Evolutionary conservation across 2,888 invertebrate species (phyloP), one percentile per base, ranked within the genome.

Genomic region (Orchesella flavescens): DNA sequence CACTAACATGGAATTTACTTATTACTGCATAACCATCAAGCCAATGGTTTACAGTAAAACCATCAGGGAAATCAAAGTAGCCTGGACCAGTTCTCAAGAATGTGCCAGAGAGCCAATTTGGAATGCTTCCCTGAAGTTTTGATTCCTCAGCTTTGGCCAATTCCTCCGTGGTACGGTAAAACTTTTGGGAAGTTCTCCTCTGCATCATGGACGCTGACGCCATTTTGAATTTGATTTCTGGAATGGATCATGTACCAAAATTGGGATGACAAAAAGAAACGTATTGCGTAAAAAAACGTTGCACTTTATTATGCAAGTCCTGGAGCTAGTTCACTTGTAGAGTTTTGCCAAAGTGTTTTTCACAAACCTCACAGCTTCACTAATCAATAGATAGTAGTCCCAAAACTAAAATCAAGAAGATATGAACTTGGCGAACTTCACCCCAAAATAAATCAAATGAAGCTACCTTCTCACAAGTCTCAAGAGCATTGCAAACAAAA

Each of bases 131-230:
- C 46, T 74, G 23, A 15, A 86, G 57, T 21, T 69, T 44, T 7
- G 73, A 21, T 17, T 83, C 83, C 53, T 86, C 86, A 4, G 84
- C 76, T 19, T 72, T 66, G 15, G 21, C 61, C 19, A 86, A 53
- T 53, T 86, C 86, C 24, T 86, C 86, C 34, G 86, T 83, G 4
- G 82, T 86, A 23, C 77, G 74, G 72, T 86, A 86, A 61, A 86
- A 84, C 73, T 86, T 86, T 53, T 79, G 43, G 15, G 79, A 80
- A 17, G 84, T 80, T 75, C 75, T 61, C 55, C 84, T 44, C 24
- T 84, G 84, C 53, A 57, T 75, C 15, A 84, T n/a, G 1, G 84
- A 84, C 55, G 43, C n/a, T n/a, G n/a, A 15, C 2, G 84, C 69
- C 84, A 84, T 84, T 63, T 78, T 84, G 24, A 57, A 3, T 57